Conservation (phyloP, 2,888 invertebrate genomes). For the Plagiodera versicolora region DNA sequence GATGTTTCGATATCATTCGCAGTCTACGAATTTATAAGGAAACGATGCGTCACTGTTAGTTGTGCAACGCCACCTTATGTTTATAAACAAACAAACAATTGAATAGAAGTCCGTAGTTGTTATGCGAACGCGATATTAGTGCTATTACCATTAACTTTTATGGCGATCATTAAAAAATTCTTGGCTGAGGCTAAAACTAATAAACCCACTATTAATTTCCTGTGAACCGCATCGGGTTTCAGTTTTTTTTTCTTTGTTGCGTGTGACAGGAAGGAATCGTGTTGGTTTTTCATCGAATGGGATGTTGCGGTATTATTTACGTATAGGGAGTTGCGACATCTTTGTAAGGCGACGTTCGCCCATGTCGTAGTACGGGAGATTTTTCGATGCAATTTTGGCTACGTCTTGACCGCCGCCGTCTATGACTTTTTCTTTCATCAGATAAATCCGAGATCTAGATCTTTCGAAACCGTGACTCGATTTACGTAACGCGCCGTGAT, state of each 20-base stretch:
- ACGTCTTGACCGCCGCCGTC: not conserved
- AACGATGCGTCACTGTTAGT: not conserved
- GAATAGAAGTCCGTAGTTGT: not conserved
- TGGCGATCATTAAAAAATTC: conserved; percentile 9
- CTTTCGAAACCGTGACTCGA: conserved; percentile 5
- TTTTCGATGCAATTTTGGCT: not conserved
- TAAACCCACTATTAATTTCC: conserved; percentile 9
- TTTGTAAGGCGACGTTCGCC: too few species aligned
- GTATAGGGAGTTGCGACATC: too few species aligned
- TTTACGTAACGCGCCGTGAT: conserved; percentile 11
- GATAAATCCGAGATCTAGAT: not conserved
- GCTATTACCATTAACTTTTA: conserved; percentile 10
- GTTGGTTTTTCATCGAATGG: not conserved
- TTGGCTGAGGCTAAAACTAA: conserved; percentile 1
- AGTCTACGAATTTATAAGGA: too few species aligned
- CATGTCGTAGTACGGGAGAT: too few species aligned
- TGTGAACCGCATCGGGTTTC: conserved; percentile 6
- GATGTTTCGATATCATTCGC: too few species aligned
- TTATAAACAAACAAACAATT: conserved; percentile 11
- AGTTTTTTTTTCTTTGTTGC: not conserved
- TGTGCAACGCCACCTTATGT: conserved; percentile 10
- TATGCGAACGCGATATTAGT: not conserved
- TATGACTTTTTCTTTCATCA: not conserved
- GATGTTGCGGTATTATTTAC: not conserved
- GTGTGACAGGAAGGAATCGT: conserved; percentile 3